Evolutionary conservation across 2,888 invertebrate species (phyloP), one percentile per base, ranked within the genome.

Genomic region (Tipula helvola): DNA sequence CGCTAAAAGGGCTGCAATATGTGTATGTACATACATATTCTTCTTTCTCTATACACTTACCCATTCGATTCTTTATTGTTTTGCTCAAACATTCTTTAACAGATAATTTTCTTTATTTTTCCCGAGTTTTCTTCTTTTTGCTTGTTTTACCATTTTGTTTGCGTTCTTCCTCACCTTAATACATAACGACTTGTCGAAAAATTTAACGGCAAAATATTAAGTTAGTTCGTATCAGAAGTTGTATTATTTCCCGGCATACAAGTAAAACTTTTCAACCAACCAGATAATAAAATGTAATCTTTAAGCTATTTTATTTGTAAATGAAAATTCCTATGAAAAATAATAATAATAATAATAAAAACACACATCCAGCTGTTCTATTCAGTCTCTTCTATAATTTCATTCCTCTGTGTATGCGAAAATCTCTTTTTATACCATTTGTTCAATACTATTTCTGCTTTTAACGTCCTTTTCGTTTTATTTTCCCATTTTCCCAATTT

Each of bases 341-440:
- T 28, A 28, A 28, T 28, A 28, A 28, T 28, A 28, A 28, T 28
- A 28, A 71, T 16, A 28, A 71, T 71, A 71, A 71, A 71, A 71
- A 71, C 71, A 71, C 71, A 41, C 85, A 85, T 42, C 85, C 85
- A 85, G 85, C 85, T 85, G 85, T 85, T 85, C 71, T 71, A 71
- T 71, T 71, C 71, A 28, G 71, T 71, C 71, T 71, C 71, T 71
- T 71, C 71, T 18, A 28, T 71, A 71, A 71, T 28, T 71, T 71
- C 71, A 28, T 85, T 85, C 44, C 42, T 71, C 28, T 16, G 16
- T 16, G 8, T 71, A 85, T 39, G 8, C 18, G 71, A 39, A 84
- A 36, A 39, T 84, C 16, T 84, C 39, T 84, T 39, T 41, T 83
- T 71, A 18, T 71, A 18, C 71, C 28, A 44, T 44, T 44, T 83